Base-by-base conservation (phyloP, 2,888 invertebrate genomes). In the Meta bourneti region DNA sequence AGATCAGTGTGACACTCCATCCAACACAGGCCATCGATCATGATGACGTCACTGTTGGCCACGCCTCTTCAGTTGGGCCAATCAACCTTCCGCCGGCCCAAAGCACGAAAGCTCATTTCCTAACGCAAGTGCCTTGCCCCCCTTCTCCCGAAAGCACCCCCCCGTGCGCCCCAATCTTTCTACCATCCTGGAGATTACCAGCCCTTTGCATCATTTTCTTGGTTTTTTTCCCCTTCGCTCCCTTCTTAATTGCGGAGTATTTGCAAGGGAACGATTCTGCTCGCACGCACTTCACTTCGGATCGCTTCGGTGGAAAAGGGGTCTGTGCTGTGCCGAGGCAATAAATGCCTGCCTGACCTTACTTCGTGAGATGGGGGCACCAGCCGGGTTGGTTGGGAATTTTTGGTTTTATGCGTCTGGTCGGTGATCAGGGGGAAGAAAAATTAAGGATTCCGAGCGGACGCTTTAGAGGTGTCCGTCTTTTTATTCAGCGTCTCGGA, bases 11-110 rank as follows among this genome's bases (percentile, higher is more conserved):
- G 91, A 87, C 87, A 81, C 81, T 82, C 91, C 82, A 82, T 87
- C 91, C 87, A 80, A 91, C 91, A 91, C 87, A 91, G 87, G 87
- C 91, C 91, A 91, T 91, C 91, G 91, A 91, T 91, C 91, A 91
- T 83, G 87, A 87, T 91, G 91, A 91, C 91, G 91, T 91, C 91
- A 91, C 87, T n/a, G 87, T 49, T 49, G 78, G 87, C 91, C 91
- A 82, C 91, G 91, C 91, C 91, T 82, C 74, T 72, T 49, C 91
- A 91, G 91, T 91, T 91, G 91, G 91, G 91, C 91, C 91, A 91
- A 91, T 91, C 91, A 91, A 87, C 72, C 91, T 51, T 52, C 78
- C 83, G 54, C 52, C 77, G 83, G 87, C 75, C 91, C 91, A 83
- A 78, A 91, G 91, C 91, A 91, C 87, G 87, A 91, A 91, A 87